These are phyloP conservation scores for Chloromyia formosa DNA, from an alignment of 2,888 invertebrate species.

Conservation along the genomic window DNA sequence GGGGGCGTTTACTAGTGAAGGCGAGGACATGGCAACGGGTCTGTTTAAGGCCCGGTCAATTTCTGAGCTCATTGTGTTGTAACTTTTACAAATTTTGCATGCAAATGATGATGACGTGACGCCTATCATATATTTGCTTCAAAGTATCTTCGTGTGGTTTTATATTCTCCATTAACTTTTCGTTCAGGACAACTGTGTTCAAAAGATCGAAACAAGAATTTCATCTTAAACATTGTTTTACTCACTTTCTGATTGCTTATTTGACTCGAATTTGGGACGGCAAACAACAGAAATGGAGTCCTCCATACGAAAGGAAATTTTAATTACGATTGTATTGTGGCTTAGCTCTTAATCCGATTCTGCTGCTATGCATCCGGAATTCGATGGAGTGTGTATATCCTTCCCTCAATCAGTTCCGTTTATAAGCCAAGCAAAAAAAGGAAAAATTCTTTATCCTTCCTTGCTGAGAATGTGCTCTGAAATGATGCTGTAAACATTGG, in stretches of 20 bases:
- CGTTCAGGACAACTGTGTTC: too few relatives aligned
- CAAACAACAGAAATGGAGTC: neutral
- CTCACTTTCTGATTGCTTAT: neutral
- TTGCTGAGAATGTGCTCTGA: neutral
- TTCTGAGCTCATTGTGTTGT: neutral
- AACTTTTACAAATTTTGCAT: slow-evolving; percentile 16
- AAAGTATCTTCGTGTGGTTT: too few relatives aligned
- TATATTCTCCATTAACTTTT: too few relatives aligned
- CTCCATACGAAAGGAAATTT: neutral
- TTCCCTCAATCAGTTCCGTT: neutral
- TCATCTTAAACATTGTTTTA: too few relatives aligned
- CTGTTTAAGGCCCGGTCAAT: neutral
- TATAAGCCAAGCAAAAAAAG: neutral
- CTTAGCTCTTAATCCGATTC: neutral
- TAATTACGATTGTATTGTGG: neutral
- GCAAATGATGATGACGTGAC: slow-evolving; percentile 12
- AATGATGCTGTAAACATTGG: slow-evolving; percentile 1
- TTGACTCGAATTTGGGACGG: neutral
- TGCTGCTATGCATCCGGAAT: neutral
- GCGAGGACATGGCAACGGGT: too few relatives aligned
- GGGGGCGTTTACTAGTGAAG: neutral
- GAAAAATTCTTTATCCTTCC: neutral
- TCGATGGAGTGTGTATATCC: neutral
- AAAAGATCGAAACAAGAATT: too few relatives aligned
- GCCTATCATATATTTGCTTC: neutral